Evolutionary conservation across 2,888 invertebrate genomes (phyloP).

Genomic region (Heliconius ismenius): DNA sequence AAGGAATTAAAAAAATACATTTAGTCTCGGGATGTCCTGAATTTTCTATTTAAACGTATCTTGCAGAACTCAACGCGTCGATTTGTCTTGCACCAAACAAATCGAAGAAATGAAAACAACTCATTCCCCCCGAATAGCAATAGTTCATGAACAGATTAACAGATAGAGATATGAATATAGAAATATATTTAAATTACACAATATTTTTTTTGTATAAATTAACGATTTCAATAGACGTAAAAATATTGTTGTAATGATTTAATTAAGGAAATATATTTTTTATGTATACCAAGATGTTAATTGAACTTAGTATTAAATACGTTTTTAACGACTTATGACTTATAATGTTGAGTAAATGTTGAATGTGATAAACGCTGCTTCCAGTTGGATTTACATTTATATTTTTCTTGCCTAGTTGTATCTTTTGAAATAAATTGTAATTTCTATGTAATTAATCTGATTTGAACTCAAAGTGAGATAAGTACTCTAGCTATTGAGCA

Average conservation of each 20-base stretch:
- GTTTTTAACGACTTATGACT: neutral
- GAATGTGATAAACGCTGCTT: slow-evolving; percentile 50
- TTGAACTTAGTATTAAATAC: slow-evolving; percentile 3
- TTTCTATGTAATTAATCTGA: slow-evolving; percentile 26
- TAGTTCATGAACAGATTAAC: too few relatives aligned
- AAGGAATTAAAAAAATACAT: neutral
- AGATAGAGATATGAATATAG: too few relatives aligned
- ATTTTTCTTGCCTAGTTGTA: slow-evolving; percentile 54
- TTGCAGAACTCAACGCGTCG: neutral
- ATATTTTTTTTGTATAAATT: neutral
- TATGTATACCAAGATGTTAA: slow-evolving; percentile 12
- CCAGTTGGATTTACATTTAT: slow-evolving; percentile 47
- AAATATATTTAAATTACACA: neutral
- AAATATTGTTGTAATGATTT: neutral
- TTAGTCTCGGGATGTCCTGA: neutral
- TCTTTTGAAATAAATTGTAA: slow-evolving; percentile 44
- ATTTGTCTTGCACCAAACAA: neutral
- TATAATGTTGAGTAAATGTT: slow-evolving; percentile 23
- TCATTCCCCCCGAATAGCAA: too few relatives aligned
- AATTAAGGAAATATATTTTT: slow-evolving; percentile 10
- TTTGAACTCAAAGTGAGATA: slow-evolving; percentile 58
- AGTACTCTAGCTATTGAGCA: slow-evolving; percentile 52
- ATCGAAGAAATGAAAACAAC: neutral
- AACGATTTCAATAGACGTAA: slow-evolving; percentile 2
- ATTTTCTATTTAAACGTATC: neutral